Evolutionary conservation across 2,888 invertebrate genomes (phyloP).

Genomic region (Drosophila putrida): DNA sequence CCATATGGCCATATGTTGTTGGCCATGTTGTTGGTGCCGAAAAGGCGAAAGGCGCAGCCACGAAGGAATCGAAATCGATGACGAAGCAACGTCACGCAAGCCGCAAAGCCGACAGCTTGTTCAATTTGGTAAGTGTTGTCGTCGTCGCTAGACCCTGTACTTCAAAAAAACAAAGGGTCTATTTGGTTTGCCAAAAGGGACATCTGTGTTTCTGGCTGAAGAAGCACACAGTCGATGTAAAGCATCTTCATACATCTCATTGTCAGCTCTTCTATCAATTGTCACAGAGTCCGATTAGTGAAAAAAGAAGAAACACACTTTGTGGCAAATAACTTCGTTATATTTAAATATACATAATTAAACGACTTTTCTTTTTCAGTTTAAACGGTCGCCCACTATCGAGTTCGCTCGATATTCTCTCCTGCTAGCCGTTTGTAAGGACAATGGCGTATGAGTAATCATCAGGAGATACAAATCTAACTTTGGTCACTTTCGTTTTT

Average conservation of each 20-base stretch:
- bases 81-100: slow-evolving; percentile 63
- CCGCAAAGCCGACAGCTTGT: slow-evolving; percentile 37
- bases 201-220: no score
- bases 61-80: slow-evolving; percentile 65
- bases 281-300: no score
- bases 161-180: not conserved
- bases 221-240: no score
- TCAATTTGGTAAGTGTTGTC: slow-evolving; percentile 78
- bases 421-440: slow-evolving; percentile 26
- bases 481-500: slow-evolving; percentile 69
- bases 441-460: slow-evolving; percentile 74
- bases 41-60: slow-evolving; percentile 66
- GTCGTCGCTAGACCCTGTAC: slow-evolving; percentile 15
- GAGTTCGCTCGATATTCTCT: not conserved
- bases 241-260: no score
- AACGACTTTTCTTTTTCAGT: no score
- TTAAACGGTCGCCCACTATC: not conserved
- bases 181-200: not conserved
- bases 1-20: slow-evolving; percentile 50
- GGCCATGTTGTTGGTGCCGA: slow-evolving; percentile 40
- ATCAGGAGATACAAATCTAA: slow-evolving; percentile 75
- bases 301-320: no score
- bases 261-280: no score
- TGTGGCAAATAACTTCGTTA: no score
- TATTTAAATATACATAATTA: no score